phyloP scores from a whole-genome alignment of 2,888 invertebrate species.

The Acanthosepion esculentum region DNA sequence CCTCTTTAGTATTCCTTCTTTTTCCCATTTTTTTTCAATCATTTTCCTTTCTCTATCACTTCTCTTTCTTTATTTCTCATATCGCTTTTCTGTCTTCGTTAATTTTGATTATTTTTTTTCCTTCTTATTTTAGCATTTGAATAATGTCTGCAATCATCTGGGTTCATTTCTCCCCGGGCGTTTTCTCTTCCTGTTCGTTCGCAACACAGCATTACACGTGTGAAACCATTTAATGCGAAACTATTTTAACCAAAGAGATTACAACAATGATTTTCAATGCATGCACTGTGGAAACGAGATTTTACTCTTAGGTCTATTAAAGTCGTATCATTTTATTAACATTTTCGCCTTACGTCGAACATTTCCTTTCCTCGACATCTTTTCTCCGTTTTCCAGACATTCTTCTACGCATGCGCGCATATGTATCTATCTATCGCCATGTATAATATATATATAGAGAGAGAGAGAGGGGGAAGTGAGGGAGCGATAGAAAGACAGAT shows the following conservation, averaged over 20 bases:
- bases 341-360: not conserved
- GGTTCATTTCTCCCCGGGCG: not conserved
- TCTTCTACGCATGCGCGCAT: not conserved
- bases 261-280: not conserved
- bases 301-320: not conserved
- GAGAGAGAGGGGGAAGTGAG: too few species aligned
- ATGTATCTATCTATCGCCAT: not conserved
- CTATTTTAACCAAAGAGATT: not conserved
- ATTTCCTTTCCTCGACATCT: not conserved
- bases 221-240: conserved; percentile 8
- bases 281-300: not conserved
- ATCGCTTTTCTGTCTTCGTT: fast-evolving
- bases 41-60: not conserved
- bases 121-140: not conserved
- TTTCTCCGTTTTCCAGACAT: not conserved
- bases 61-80: not conserved
- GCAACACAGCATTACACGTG: not conserved
- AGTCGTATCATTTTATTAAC: not conserved
- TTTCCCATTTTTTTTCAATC: not conserved
- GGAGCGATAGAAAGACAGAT: too few species aligned
- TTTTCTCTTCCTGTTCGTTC: not conserved
- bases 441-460: too few species aligned
- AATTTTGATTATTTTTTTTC: not conserved
- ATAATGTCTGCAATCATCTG: not conserved
- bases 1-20: not conserved